Conservation (phyloP, 2,888 invertebrate genomes). For the Aspidapion aeneum region DNA sequence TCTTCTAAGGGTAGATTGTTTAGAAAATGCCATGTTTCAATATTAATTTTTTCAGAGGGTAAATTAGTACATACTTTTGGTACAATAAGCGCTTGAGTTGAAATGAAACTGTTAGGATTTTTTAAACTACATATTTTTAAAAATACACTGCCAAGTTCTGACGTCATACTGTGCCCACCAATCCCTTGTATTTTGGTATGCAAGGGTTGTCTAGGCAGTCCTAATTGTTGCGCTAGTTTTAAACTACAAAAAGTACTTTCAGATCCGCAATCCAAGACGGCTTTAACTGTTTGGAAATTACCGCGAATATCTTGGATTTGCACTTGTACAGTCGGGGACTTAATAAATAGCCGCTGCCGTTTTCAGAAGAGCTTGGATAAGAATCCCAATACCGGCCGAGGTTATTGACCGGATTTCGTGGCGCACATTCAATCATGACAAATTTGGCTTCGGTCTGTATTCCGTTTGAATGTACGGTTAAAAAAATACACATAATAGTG, state of each 20-base stretch:
- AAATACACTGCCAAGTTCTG: background rate
- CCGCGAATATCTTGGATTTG: too few species aligned
- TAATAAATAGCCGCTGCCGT: too few species aligned
- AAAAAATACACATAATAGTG: too few species aligned
- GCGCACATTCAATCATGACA: too few species aligned
- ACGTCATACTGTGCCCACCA: background rate
- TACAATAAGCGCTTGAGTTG: background rate
- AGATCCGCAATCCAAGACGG: too few species aligned
- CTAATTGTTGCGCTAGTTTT: background rate
- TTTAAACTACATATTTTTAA: background rate
- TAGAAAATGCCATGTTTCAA: background rate
- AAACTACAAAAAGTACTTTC: background rate
- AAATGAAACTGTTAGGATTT: background rate
- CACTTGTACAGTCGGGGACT: too few species aligned
- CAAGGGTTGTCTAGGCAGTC: background rate
- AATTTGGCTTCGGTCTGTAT: too few species aligned
- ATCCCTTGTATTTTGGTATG: background rate
- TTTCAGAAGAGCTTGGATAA: too few species aligned
- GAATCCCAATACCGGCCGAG: too few species aligned
- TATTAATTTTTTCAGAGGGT: background rate
- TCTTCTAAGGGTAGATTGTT: background rate
- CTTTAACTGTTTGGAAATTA: too few species aligned
- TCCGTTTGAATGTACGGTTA: too few species aligned
- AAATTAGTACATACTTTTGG: background rate
- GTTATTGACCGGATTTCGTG: too few species aligned